Percentiles rank a stretch among this genome's conserved stretches.
These are phyloP conservation scores for Acheta domesticus DNA, from an alignment of 2,888 invertebrate genomes.

Conservation along the genomic window DNA sequence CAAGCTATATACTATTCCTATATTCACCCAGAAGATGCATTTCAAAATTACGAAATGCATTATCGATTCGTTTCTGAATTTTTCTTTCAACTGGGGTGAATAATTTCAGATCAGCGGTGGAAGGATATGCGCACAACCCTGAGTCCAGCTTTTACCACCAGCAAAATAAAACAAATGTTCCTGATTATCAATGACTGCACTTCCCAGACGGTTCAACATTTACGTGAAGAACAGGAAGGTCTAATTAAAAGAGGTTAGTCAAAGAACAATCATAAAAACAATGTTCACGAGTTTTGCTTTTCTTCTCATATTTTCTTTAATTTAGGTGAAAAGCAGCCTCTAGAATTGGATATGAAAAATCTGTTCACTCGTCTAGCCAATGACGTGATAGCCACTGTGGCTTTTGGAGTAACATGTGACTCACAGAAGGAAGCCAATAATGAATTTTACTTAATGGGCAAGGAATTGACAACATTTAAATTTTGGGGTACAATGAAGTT, in stretches of 20 bases:
- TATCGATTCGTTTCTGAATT: too few relatives aligned
- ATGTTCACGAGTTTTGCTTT: too few relatives aligned
- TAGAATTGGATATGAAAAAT: conserved; percentile 49
- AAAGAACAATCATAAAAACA: too few relatives aligned
- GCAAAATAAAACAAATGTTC: conserved; percentile 33
- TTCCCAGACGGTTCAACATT: conserved; percentile 25
- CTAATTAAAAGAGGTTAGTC: not conserved
- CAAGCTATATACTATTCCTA: too few relatives aligned
- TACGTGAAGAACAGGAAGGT: conserved; percentile 20
- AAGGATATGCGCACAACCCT: conserved; percentile 32
- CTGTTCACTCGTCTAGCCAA: conserved; percentile 54
- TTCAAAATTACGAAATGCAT: too few relatives aligned
- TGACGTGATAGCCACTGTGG: conserved; percentile 58
- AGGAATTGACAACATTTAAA: not conserved
- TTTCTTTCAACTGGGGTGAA: not conserved
- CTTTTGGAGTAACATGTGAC: conserved; percentile 56
- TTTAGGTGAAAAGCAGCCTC: too few relatives aligned
- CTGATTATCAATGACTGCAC: conserved; percentile 28
- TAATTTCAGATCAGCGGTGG: conserved; percentile 32
- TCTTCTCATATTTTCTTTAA: too few relatives aligned
- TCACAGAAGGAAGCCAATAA: conserved; percentile 55
- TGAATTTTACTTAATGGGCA: conserved; percentile 52
- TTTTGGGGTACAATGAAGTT: conserved; percentile 34
- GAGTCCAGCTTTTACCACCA: conserved; percentile 34
- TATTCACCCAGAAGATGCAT: too few relatives aligned